These are phyloP conservation scores for Aegotheles bennettii DNA, from an alignment of 2,113 vertebrate species.

Conservation along the genomic window DNA sequence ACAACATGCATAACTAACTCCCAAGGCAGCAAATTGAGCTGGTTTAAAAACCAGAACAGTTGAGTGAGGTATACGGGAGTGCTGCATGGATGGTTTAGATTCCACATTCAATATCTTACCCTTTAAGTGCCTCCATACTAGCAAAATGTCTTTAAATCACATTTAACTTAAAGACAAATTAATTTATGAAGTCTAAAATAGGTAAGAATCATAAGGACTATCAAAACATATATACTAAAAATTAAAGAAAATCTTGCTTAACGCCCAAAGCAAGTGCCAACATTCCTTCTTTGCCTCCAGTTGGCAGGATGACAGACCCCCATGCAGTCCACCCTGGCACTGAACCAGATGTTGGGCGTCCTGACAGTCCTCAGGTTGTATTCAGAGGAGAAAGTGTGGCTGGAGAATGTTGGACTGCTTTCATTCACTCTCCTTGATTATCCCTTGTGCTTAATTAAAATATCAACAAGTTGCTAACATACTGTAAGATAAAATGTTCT, in stretches of 20 bases:
- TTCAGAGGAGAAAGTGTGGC: background rate
- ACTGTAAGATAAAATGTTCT: background rate
- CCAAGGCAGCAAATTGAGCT: background rate
- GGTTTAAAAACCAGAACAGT: background rate
- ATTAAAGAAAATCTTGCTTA: background rate
- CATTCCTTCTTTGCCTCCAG: background rate
- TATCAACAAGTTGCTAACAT: background rate
- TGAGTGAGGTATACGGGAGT: background rate
- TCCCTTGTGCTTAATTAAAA: background rate
- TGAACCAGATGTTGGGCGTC: background rate
- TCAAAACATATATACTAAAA: background rate
- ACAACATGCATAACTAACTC: background rate
- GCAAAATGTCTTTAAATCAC: background rate
- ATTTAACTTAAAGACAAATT: background rate
- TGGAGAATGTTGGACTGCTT: background rate
- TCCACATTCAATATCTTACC: background rate
- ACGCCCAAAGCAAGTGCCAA: background rate
- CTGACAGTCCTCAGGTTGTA: background rate
- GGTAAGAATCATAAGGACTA: background rate
- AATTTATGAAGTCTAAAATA: background rate
- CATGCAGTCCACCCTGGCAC: background rate
- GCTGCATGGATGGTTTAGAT: background rate
- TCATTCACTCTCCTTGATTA: background rate
- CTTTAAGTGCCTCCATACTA: background rate
- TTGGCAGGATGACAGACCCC: background rate